Evolutionary conservation across 2,888 invertebrate species (phyloP), one percentile per base, ranked within the genome.

Genomic region (Uropetala carovei): DNA sequence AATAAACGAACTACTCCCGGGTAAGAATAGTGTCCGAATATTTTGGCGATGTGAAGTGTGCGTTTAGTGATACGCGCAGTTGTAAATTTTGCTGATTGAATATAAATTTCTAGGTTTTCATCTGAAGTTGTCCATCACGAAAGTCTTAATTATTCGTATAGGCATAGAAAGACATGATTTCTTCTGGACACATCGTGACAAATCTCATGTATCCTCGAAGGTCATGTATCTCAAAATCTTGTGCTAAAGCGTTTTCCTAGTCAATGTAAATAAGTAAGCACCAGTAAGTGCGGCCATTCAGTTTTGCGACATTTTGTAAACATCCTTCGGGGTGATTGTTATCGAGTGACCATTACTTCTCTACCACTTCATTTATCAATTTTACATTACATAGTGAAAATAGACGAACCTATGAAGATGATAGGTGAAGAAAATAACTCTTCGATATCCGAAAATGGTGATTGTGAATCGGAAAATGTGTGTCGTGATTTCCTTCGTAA

Each of bases 401-500:
- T 89, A 68, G 64, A 64, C 68, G 68, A 43, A 43, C 64, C 30
- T 68, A 89, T 89, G 89, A 89, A 89, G 68, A 89, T 89, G 89
- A 89, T 89, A 89, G 89, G 89, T 64, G 89, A 89, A 43, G 89
- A 89, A 68, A 89, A 89, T 89, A 89, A 89, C 89, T 68, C 68
- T 64, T 89, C 89, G n/a, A 64, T 89, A 27, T 68, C 89, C 22
- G 83, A 83, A 22, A 92, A 64, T 84, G 92, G 83, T 81, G 92
- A 92, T 91, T 92, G 92, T 92, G 93, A 93, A 57, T 94, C 95
- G 13, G 94, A 94, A 86, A 94, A 95, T 95, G 96, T 96, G 95
- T 96, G 96, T 94, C 95, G 96, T 59, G 96, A 96, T 94, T 96
- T 95, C 94, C 94, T 96, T 94, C 95, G 96, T 93, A 96, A 96